Conservation (phyloP, 1,140 invertebrate species). For the Drosophila asahinai region DNA sequence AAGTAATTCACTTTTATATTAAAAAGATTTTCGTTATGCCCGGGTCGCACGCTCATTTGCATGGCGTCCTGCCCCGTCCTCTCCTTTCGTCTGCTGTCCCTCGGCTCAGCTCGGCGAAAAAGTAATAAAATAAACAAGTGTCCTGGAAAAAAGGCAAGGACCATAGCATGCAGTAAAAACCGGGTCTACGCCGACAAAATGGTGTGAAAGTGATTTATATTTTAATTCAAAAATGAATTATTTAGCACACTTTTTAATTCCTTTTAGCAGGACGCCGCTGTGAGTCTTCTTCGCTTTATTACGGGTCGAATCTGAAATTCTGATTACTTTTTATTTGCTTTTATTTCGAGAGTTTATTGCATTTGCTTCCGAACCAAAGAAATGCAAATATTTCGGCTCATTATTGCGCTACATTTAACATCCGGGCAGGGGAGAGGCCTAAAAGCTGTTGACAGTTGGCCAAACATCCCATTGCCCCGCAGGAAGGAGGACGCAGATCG, state of each 20-base stretch:
- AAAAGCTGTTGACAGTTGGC: conserved; percentile 70
- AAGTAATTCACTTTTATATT: conserved; percentile 84
- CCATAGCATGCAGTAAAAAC: conserved; percentile 42
- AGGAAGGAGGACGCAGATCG: background rate
- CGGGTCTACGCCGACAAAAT: conserved; percentile 65
- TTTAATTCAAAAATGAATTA: conserved; percentile 85
- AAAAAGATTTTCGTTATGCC: conserved; percentile 73
- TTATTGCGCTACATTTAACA: conserved; percentile 77
- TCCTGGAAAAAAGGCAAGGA: conserved; percentile 57
- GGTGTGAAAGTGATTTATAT: conserved; percentile 85
- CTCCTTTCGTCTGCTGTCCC: background rate
- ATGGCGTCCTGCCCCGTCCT: conserved; percentile 13
- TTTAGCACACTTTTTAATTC: conserved; percentile 84
- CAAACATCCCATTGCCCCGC: conserved; percentile 11
- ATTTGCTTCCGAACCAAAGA: conserved; percentile 64
- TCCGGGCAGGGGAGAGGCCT: conserved; percentile 42
- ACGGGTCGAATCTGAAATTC: conserved; percentile 73
- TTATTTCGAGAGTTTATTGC: conserved; percentile 75
- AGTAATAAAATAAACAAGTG: conserved; percentile 84
- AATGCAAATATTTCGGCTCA: conserved; percentile 74
- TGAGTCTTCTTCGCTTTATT: conserved; percentile 25
- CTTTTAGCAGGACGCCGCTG: conserved; percentile 44
- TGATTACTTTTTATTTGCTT: conserved; percentile 81
- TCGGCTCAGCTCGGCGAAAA: conserved; percentile 53
- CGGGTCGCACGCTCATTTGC: conserved; percentile 46